A percentile compares a stretch with the other conserved stretches of the same genome.
Evolutionary conservation across 23 tunicate genomes (phyloP).

Genomic region (Diplosoma virens): DNA sequence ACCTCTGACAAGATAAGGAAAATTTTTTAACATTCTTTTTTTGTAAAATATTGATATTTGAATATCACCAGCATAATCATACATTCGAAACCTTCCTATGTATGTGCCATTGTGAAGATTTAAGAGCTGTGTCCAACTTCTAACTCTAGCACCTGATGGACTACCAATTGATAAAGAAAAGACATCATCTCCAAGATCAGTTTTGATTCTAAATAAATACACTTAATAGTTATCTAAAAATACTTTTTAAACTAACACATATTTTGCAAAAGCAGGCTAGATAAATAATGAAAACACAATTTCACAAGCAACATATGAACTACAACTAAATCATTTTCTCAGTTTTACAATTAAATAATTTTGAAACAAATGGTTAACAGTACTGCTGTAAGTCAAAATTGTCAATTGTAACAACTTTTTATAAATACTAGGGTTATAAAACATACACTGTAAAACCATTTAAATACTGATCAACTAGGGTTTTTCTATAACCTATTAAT

Average conservation of each 20-base stretch:
- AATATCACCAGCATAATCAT: conserved; percentile 76
- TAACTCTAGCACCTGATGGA: conserved; percentile 13
- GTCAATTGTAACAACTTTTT: too few relatives aligned
- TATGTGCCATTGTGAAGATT: conserved; percentile 85
- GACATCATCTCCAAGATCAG: conserved; percentile 80
- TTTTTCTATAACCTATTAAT: too few relatives aligned
- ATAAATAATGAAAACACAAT: neutral
- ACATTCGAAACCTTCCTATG: conserved; percentile 73
- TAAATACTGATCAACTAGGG: too few relatives aligned
- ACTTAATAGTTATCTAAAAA: neutral
- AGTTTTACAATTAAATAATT: too few relatives aligned
- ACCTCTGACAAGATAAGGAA: conserved; percentile 70
- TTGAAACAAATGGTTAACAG: too few relatives aligned
- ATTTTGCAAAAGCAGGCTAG: neutral
- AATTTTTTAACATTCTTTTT: conserved; percentile 59
- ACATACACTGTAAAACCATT: too few relatives aligned
- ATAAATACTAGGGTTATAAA: too few relatives aligned
- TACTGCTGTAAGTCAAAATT: too few relatives aligned
- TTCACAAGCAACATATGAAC: neutral
- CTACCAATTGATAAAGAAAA: conserved; percentile 24
- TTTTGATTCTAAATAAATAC: conserved; percentile 36
- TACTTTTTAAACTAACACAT: neutral
- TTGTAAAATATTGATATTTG: conserved; percentile 36
- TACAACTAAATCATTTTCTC: neutral
- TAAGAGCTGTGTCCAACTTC: conserved; percentile 63